Percentiles rank a stretch among this genome's conserved stretches.
Evolutionary conservation across 2,888 invertebrate species (phyloP).

Genomic region (Hirtodrosophila histrioides): DNA sequence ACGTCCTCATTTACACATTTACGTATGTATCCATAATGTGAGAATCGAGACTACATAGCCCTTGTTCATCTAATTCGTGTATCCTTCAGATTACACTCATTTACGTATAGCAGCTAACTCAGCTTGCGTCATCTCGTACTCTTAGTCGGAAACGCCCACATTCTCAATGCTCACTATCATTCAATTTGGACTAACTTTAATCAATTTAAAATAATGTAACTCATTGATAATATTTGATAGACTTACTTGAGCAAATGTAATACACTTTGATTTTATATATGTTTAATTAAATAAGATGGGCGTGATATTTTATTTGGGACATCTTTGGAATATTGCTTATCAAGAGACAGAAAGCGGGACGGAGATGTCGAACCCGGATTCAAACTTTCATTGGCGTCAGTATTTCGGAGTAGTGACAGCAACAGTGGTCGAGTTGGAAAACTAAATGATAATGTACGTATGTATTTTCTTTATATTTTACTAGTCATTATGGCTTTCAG

Average conservation of each 20-base stretch:
- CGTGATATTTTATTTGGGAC: constrained; percentile 89
- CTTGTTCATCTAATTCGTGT: too few species aligned
- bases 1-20: too few species aligned
- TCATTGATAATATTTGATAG: neutral
- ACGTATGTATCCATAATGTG: too few species aligned
- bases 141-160: too few species aligned
- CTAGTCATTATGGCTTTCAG: too few species aligned
- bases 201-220: neutral
- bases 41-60: too few species aligned
- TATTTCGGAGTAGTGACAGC: constrained; percentile 81
- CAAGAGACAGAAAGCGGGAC: constrained; percentile 87
- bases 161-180: too few species aligned
- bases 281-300: constrained; percentile 26
- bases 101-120: too few species aligned
- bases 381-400: constrained; percentile 90
- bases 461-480: neutral
- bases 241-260: neutral
- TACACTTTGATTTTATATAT: constrained; percentile 2
- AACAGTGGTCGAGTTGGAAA: constrained; percentile 45
- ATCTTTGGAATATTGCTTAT: constrained; percentile 92
- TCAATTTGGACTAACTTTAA: too few species aligned
- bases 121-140: too few species aligned
- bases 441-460: constrained; percentile 58
- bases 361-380: constrained; percentile 85
- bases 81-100: too few species aligned